These are phyloP conservation scores for Miichthys miiuy DNA, from an alignment of 2,797 vertebrate species.

Conservation along the genomic window DNA sequence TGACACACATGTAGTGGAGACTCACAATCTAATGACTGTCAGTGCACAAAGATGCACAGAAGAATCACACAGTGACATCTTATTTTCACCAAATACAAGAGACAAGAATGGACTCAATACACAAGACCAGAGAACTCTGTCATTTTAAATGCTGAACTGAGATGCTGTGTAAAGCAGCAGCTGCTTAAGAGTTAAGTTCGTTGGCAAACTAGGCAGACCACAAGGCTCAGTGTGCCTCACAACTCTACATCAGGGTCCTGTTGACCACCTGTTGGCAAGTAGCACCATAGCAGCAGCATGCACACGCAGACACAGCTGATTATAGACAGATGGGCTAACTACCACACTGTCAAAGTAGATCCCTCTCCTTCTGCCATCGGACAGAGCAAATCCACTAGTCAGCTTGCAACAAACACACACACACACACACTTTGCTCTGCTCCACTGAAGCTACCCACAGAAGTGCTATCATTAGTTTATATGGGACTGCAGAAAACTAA, in stretches of 20 bases:
- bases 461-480: slow-evolving; percentile 42
- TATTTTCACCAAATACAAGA: background rate
- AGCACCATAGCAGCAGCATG: slow-evolving; percentile 59
- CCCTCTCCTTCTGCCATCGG: slow-evolving; percentile 81
- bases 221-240: slow-evolving; percentile 32
- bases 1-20: slow-evolving; percentile 21
- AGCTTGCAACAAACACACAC: slow-evolving; percentile 49
- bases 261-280: slow-evolving; percentile 79
- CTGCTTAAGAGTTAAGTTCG: slow-evolving; percentile 42
- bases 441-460: slow-evolving; percentile 36
- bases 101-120: background rate
- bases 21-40: slow-evolving; percentile 12
- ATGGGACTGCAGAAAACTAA: slow-evolving; percentile 34
- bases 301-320: slow-evolving; percentile 73
- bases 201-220: slow-evolving; percentile 20
- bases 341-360: slow-evolving; percentile 83
- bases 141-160: slow-evolving; percentile 7
- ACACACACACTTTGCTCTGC: slow-evolving; percentile 34
- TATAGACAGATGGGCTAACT: slow-evolving; percentile 87
- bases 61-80: slow-evolving; percentile 21
- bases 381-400: slow-evolving; percentile 72
- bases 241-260: slow-evolving; percentile 62
- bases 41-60: slow-evolving; percentile 6
- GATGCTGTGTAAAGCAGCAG: slow-evolving; percentile 16
- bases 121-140: slow-evolving; percentile 16